phyloP scores from a whole-genome alignment of 1,140 invertebrate species.

The Danaus melanippus region DNA sequence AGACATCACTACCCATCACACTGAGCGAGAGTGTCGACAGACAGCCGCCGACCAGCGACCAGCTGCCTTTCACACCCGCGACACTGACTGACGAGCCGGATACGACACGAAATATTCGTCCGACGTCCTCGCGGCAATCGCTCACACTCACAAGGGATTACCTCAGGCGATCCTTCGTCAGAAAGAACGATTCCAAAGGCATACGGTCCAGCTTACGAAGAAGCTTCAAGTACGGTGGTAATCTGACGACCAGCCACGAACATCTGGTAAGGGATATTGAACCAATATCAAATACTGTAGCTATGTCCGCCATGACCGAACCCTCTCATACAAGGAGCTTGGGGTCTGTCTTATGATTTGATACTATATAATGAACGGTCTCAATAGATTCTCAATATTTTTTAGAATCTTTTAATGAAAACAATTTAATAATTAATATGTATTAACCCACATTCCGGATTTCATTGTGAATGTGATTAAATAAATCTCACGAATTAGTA shows the following conservation, averaged over 20 bases:
- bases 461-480: too few species aligned
- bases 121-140: conserved; percentile 39
- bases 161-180: conserved; percentile 50
- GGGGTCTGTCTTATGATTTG: conserved; percentile 53
- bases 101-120: conserved; percentile 14
- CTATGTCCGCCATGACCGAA: conserved; percentile 42
- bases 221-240: conserved; percentile 53
- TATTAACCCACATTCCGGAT: too few species aligned
- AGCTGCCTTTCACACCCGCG: conserved; percentile 37
- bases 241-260: conserved; percentile 52
- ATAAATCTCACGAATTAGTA: too few species aligned
- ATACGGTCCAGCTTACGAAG: conserved; percentile 56
- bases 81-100: conserved; percentile 42
- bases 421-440: too few species aligned
- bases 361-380: conserved; percentile 1
- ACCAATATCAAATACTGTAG: conserved; percentile 59
- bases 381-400: conserved; percentile 1
- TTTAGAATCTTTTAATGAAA: too few species aligned
- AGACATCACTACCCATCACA: conserved; percentile 53
- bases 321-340: conserved; percentile 34
- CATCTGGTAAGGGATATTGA: conserved; percentile 55
- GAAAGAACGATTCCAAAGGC: conserved; percentile 58
- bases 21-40: conserved; percentile 60
- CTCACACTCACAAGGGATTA: conserved; percentile 47
- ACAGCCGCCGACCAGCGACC: conserved; percentile 16